Evolutionary conservation across 1,140 invertebrate genomes (phyloP).

Genomic region (Drosophila miranda): DNA sequence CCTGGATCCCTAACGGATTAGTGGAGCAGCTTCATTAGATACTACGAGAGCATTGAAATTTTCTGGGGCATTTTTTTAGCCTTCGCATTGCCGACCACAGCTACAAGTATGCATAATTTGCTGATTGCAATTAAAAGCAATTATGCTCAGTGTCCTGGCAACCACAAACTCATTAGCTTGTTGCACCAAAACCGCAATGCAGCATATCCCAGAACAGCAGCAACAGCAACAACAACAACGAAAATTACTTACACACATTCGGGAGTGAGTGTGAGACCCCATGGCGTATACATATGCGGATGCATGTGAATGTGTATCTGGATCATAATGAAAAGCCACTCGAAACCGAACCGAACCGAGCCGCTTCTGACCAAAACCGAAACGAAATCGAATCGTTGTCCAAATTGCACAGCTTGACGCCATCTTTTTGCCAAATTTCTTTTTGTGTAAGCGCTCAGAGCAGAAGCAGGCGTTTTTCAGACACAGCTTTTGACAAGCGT

Average conservation of each 20-base stretch:
- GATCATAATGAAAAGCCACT: slow-evolving; percentile 36
- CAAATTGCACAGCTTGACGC: slow-evolving; percentile 56
- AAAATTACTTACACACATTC: slow-evolving; percentile 44
- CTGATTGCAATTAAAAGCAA: slow-evolving; percentile 80
- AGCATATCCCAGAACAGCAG: slow-evolving; percentile 52
- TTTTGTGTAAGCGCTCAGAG: neutral
- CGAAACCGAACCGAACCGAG: neutral
- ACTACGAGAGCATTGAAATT: neutral
- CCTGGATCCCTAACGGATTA: too few species aligned
- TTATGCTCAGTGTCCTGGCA: slow-evolving; percentile 70
- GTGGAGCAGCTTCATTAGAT: neutral
- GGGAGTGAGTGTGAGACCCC: neutral
- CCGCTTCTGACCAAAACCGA: slow-evolving; percentile 15
- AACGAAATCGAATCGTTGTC: slow-evolving; percentile 48
- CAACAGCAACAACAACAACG: slow-evolving; percentile 31
- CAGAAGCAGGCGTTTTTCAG: slow-evolving; percentile 22
- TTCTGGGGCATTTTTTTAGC: slow-evolving; percentile 6
- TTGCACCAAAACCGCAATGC: slow-evolving; percentile 74
- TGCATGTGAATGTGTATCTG: slow-evolving; percentile 1
- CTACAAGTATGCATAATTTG: slow-evolving; percentile 73
- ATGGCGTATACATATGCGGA: neutral
- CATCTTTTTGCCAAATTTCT: slow-evolving; percentile 37
- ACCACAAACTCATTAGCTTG: slow-evolving; percentile 79
- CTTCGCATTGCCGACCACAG: slow-evolving; percentile 21
- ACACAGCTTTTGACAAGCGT: slow-evolving; percentile 62